phyloP scores from a whole-genome alignment of 2,797 vertebrate genomes.

The Hylomyscus alleni region DNA sequence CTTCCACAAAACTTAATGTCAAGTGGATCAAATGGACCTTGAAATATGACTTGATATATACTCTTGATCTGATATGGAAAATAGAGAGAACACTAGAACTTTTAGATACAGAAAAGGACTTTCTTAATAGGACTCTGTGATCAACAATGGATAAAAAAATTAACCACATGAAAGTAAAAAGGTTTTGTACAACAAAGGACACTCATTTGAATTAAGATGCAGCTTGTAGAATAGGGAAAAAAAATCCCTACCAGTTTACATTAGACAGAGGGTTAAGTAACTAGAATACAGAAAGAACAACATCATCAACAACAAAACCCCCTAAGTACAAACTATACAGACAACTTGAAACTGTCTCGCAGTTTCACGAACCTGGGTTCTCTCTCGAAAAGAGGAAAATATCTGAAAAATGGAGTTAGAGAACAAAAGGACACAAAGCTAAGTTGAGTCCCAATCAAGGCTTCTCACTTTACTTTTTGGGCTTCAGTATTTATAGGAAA shows the following conservation, averaged over 20 bases:
- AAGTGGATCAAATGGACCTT: not conserved
- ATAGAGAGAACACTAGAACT: not conserved
- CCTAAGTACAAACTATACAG: not conserved
- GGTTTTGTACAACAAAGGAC: not conserved
- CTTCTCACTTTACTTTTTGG: too few species aligned
- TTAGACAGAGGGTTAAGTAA: not conserved
- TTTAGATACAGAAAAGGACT: not conserved
- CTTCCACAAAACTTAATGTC: not conserved
- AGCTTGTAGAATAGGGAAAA: not conserved
- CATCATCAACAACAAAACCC: not conserved
- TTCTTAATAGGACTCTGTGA: not conserved
- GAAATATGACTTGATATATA: not conserved
- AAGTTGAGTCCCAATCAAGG: too few species aligned
- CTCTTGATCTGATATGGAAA: not conserved
- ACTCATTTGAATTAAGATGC: not conserved
- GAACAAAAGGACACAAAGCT: too few species aligned
- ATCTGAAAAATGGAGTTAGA: too few species aligned
- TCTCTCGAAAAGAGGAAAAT: too few species aligned
- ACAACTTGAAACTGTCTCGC: too few species aligned
- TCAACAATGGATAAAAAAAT: not conserved
- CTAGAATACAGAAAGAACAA: not conserved
- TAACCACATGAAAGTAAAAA: not conserved
- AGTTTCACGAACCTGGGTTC: too few species aligned
- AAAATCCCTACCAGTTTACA: not conserved
- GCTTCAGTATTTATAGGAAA: too few species aligned